Conservation (phyloP, 2,888 invertebrate genomes). For the Lasioglossum malachurum region DNA sequence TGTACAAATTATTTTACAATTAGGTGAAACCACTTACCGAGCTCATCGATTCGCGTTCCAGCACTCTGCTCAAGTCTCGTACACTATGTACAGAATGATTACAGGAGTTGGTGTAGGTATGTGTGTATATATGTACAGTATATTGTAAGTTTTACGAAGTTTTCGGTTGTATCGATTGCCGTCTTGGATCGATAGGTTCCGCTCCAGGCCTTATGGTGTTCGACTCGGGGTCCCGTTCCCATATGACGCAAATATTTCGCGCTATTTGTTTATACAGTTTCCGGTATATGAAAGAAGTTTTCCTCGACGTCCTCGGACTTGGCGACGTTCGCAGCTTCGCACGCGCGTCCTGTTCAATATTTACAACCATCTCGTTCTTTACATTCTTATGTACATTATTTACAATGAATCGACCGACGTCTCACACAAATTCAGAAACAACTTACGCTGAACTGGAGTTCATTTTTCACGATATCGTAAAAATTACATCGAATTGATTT, state of each 20-base stretch:
- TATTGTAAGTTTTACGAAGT: neutral
- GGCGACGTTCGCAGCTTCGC: neutral
- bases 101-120: neutral
- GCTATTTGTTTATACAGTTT: conserved; percentile 52
- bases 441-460: too few relatives aligned
- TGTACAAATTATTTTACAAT: neutral
- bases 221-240: conserved; percentile 34
- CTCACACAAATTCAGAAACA: too few relatives aligned
- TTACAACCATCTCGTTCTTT: conserved; percentile 56
- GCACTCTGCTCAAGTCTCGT: neutral
- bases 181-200: conserved; percentile 62
- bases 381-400: conserved; percentile 63
- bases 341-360: conserved; percentile 60
- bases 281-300: conserved; percentile 36
- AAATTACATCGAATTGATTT: too few relatives aligned
- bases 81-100: conserved; percentile 35
- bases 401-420: neutral
- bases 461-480: too few relatives aligned
- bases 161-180: conserved; percentile 18
- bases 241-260: conserved; percentile 70
- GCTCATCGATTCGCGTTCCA: neutral
- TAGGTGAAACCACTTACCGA: conserved; percentile 35
- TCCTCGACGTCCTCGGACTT: neutral
- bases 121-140: conserved; percentile 15
- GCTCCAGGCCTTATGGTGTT: conserved; percentile 74